Percentiles rank a stretch among this genome's conserved stretches.
Conservation (phyloP, 2,888 invertebrate species). For the Ethmia dodecea region DNA sequence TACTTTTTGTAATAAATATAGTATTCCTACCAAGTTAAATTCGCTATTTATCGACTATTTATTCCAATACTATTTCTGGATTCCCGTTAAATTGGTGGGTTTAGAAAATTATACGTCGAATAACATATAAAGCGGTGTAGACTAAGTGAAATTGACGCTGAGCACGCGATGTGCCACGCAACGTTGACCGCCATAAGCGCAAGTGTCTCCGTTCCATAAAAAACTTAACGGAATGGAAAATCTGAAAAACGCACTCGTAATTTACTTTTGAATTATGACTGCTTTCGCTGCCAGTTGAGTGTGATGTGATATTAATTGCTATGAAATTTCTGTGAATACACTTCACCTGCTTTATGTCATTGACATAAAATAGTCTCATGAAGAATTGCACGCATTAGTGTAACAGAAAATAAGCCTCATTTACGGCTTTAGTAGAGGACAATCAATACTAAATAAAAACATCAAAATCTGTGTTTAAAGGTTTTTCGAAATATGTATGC, state of each 20-base stretch:
- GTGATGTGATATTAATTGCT: slow-evolving; percentile 52
- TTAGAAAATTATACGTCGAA: slow-evolving; percentile 6
- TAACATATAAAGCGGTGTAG: slow-evolving; percentile 9
- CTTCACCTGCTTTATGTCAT: no score
- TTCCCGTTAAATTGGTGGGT: background rate
- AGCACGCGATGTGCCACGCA: slow-evolving; percentile 62
- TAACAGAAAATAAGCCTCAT: no score
- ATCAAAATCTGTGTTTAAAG: no score
- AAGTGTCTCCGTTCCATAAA: slow-evolving; percentile 52
- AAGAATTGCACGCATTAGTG: no score
- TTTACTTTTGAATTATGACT: slow-evolving; percentile 55
- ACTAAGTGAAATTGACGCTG: slow-evolving; percentile 53
- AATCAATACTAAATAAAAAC: no score
- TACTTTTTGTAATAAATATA: slow-evolving; percentile 5
- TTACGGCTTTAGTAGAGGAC: no score
- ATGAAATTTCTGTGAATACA: no score
- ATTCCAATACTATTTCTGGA: background rate
- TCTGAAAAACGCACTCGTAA: slow-evolving; percentile 54
- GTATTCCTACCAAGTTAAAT: no score
- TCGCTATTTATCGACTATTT: background rate
- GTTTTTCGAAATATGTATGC: no score
- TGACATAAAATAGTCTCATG: no score
- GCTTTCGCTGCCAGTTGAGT: slow-evolving; percentile 49
- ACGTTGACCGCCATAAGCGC: slow-evolving; percentile 49
- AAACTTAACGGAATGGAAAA: slow-evolving; percentile 53